Conservation (phyloP, 1,140 invertebrate species). For the Aphidius ervi region DNA sequence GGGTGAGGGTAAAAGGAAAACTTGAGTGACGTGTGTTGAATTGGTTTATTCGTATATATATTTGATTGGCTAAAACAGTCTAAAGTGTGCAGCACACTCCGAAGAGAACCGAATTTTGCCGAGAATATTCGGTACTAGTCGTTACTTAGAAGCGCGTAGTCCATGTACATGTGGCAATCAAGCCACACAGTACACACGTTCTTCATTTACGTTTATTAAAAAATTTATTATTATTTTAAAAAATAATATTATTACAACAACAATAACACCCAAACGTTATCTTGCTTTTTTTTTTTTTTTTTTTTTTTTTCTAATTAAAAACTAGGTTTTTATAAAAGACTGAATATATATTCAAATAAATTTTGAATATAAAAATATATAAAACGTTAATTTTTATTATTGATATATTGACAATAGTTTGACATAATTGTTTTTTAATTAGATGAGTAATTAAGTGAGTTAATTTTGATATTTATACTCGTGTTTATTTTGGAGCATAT, state of each 20-base stretch:
- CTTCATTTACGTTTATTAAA: conserved; percentile 17
- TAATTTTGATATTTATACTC: too few species aligned
- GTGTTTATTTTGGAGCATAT: too few species aligned
- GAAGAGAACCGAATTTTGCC: conserved; percentile 26
- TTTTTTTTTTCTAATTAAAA: not conserved
- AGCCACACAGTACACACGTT: conserved; percentile 41
- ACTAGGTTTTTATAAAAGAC: not conserved
- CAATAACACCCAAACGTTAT: not conserved
- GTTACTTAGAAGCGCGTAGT: conserved; percentile 31
- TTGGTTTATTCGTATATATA: too few species aligned
- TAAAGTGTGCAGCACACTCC: conserved; percentile 20
- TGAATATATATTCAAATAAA: not conserved
- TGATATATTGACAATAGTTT: too few species aligned
- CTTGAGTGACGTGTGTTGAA: too few species aligned
- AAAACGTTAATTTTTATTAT: too few species aligned
- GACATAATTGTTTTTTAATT: too few species aligned
- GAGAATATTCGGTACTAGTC: conserved; percentile 1
- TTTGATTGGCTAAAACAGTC: too few species aligned
- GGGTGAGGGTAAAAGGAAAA: too few species aligned
- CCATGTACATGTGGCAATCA: conserved; percentile 50
- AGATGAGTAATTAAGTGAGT: too few species aligned
- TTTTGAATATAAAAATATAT: not conserved
- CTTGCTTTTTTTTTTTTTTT: conserved; percentile 3
- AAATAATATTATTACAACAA: not conserved
- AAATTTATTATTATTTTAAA: not conserved